Conservation (phyloP, 2,797 vertebrate genomes). For the Rhinella marina region DNA sequence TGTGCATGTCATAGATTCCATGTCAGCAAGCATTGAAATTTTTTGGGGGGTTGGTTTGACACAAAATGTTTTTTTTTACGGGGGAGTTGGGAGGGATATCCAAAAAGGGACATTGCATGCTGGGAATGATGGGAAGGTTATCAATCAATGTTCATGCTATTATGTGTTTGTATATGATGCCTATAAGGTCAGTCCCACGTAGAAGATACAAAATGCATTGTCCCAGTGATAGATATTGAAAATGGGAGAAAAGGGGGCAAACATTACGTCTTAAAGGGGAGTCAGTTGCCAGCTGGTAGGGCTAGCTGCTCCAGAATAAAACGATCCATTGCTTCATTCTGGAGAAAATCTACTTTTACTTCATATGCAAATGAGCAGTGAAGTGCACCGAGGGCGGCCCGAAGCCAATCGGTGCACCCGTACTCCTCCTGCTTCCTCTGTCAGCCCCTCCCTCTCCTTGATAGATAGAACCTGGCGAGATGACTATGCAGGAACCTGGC, state of each 20-base stretch:
- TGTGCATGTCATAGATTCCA: slow-evolving; percentile 60
- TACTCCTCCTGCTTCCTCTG: no score
- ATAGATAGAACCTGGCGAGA: no score
- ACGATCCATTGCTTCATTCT: no score
- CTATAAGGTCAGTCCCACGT: neutral
- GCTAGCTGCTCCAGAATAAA: no score
- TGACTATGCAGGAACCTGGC: no score
- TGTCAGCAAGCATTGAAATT: slow-evolving; percentile 57
- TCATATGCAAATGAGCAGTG: no score
- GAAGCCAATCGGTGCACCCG: no score
- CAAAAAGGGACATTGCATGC: slow-evolving; percentile 51
- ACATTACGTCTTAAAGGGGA: neutral
- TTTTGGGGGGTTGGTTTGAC: slow-evolving; percentile 1
- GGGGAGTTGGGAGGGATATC: slow-evolving; percentile 44
- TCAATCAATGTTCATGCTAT: neutral
- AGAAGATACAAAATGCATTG: neutral
- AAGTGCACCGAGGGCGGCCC: no score
- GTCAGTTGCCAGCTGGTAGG: no score
- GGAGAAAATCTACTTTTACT: no score
- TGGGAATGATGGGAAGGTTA: slow-evolving; percentile 2
- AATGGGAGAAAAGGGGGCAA: neutral
- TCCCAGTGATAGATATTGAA: neutral
- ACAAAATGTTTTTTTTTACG: slow-evolving; percentile 21
- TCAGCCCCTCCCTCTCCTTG: no score
- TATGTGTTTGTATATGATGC: neutral